A percentile compares a stretch with the other conserved stretches of the same genome.
These are phyloP conservation scores for Zaprionus camerounensis DNA, from an alignment of 1,140 invertebrate species.

Conservation along the genomic window DNA sequence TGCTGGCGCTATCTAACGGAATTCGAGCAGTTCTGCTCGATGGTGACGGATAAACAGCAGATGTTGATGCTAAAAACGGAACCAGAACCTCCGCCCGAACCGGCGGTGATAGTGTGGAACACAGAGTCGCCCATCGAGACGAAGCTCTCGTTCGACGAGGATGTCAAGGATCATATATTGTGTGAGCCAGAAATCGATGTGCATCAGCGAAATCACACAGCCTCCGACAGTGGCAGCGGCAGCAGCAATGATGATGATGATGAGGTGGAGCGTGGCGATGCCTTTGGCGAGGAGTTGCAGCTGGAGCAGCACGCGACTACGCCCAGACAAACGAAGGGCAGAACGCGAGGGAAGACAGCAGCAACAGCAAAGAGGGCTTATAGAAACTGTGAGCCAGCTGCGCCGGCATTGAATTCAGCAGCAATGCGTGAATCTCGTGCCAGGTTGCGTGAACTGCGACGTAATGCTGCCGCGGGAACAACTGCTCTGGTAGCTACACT, in stretches of 20 bases:
- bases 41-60: constrained; percentile 66
- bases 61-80: constrained; percentile 59
- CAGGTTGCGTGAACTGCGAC: constrained; percentile 51
- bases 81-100: constrained; percentile 57
- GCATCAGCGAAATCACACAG: neutral
- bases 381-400: neutral
- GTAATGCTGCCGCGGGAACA: constrained; percentile 16
- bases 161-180: constrained; percentile 68
- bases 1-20: constrained; percentile 60
- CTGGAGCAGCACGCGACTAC: neutral
- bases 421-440: constrained; percentile 52
- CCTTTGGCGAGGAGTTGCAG: constrained; percentile 13
- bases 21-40: constrained; percentile 60
- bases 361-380: neutral
- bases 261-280: neutral
- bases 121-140: constrained; percentile 57
- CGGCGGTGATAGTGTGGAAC: constrained; percentile 67
- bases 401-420: neutral
- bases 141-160: constrained; percentile 50
- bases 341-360: constrained; percentile 8
- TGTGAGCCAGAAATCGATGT: constrained; percentile 73
- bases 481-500: too few species aligned
- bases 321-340: constrained; percentile 10
- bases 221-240: neutral
- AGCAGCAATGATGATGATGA: neutral